phyloP scores from a whole-genome alignment of 2,797 vertebrate genomes.

The Arrhamphus sclerolepis region DNA sequence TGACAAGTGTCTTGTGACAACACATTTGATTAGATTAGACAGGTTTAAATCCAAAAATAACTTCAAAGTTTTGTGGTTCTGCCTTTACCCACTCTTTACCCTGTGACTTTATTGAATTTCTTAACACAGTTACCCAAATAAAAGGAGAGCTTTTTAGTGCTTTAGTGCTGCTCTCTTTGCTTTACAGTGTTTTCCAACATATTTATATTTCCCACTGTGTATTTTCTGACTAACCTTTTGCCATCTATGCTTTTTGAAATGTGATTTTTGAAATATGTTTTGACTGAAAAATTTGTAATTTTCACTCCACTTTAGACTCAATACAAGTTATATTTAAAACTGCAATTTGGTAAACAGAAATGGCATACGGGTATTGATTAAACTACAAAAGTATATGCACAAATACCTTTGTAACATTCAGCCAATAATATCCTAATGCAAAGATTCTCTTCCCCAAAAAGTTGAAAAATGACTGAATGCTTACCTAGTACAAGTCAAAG shows the following conservation, averaged over 20 bases:
- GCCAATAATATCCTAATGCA: too few species aligned
- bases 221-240: too few species aligned
- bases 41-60: constrained; percentile 12
- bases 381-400: too few species aligned
- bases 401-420: too few species aligned
- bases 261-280: neutral
- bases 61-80: constrained; percentile 4
- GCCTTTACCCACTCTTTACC: neutral
- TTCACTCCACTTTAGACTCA: too few species aligned
- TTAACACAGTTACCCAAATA: constrained; percentile 2
- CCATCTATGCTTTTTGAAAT: neutral
- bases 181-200: constrained; percentile 6
- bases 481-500: too few species aligned
- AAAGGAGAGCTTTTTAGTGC: too few species aligned
- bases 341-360: neutral
- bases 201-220: neutral
- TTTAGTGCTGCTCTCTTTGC: too few species aligned
- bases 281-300: too few species aligned
- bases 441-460: too few species aligned
- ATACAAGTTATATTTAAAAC: neutral
- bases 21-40: neutral
- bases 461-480: too few species aligned
- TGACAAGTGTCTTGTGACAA: neutral
- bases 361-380: too few species aligned
- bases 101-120: constrained; percentile 30